These are phyloP conservation scores for Pissodes strobi DNA, from an alignment of 1,140 invertebrate genomes.

Conservation along the genomic window DNA sequence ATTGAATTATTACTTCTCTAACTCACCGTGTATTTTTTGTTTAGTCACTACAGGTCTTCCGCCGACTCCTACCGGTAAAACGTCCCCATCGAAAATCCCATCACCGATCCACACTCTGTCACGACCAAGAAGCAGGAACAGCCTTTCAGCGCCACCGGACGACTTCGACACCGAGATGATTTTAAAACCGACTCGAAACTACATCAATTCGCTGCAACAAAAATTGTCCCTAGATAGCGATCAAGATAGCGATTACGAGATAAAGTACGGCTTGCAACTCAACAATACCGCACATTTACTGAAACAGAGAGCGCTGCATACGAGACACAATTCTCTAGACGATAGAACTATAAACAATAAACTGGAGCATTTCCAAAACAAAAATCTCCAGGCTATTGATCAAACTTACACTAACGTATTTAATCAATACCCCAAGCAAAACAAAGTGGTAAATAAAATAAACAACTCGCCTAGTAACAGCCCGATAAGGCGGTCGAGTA, in stretches of 20 bases:
- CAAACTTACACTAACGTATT: constrained; percentile 53
- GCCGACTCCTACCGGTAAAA: constrained; percentile 42
- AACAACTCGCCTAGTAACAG: constrained; percentile 55
- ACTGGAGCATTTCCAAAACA: constrained; percentile 55
- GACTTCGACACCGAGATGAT: constrained; percentile 67
- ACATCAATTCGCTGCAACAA: constrained; percentile 67
- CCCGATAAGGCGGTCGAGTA: constrained; percentile 53
- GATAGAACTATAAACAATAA: constrained; percentile 54
- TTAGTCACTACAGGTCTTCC: constrained; percentile 30
- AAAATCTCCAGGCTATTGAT: constrained; percentile 54
- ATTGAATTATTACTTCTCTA: no score
- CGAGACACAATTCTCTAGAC: constrained; percentile 60
- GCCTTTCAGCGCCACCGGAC: constrained; percentile 54
- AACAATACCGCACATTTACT: constrained; percentile 53
- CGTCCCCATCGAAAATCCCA: constrained; percentile 63
- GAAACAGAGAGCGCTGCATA: constrained; percentile 53
- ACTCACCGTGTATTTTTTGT: no score
- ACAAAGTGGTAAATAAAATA: constrained; percentile 51
- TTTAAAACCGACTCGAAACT: constrained; percentile 69
- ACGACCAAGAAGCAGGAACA: constrained; percentile 59
- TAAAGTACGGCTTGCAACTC: constrained; percentile 41
- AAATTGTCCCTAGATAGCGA: constrained; percentile 56
- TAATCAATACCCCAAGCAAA: constrained; percentile 50
- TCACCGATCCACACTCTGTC: constrained; percentile 62
- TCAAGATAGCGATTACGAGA: constrained; percentile 49